Percentiles rank a stretch among this genome's conserved stretches.
phyloP scores from a whole-genome alignment of 2,797 vertebrate genomes.

The Esox masquinongy region DNA sequence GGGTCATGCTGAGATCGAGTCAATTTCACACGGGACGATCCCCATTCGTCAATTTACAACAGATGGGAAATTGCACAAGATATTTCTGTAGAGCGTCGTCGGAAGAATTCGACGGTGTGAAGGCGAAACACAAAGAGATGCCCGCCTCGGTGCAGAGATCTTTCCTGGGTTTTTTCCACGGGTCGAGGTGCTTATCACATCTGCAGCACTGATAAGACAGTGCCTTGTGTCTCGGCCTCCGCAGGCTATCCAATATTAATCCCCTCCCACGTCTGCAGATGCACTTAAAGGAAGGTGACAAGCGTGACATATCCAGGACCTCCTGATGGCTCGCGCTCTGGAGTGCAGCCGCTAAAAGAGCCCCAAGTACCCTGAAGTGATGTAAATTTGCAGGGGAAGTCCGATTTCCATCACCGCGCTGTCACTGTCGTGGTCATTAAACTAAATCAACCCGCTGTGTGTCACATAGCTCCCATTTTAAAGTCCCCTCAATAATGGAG shows the following conservation, averaged over 20 bases:
- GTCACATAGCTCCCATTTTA: constrained; percentile 73
- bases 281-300: constrained; percentile 83
- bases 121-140: constrained; percentile 71
- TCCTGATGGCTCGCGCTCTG: constrained; percentile 78
- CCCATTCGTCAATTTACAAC: constrained; percentile 73
- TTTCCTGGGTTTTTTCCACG: constrained; percentile 63
- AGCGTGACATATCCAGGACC: constrained; percentile 84
- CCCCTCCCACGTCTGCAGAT: constrained; percentile 77
- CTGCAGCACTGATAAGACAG: constrained; percentile 75
- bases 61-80: constrained; percentile 74
- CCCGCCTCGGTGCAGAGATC: constrained; percentile 71
- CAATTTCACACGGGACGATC: constrained; percentile 73
- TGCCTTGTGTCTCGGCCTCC: constrained; percentile 74
- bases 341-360: constrained; percentile 76
- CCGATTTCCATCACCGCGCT: constrained; percentile 78
- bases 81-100: constrained; percentile 65
- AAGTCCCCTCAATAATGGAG: constrained; percentile 75
- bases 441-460: constrained; percentile 79
- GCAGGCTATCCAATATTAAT: constrained; percentile 84
- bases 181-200: constrained; percentile 75
- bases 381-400: constrained; percentile 77
- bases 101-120: constrained; percentile 60
- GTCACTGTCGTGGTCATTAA: constrained; percentile 80
- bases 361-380: constrained; percentile 78
- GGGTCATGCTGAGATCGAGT: constrained; percentile 71